Evolutionary conservation across 2,797 vertebrate species (phyloP).

Genomic region (Podargus strigoides): DNA sequence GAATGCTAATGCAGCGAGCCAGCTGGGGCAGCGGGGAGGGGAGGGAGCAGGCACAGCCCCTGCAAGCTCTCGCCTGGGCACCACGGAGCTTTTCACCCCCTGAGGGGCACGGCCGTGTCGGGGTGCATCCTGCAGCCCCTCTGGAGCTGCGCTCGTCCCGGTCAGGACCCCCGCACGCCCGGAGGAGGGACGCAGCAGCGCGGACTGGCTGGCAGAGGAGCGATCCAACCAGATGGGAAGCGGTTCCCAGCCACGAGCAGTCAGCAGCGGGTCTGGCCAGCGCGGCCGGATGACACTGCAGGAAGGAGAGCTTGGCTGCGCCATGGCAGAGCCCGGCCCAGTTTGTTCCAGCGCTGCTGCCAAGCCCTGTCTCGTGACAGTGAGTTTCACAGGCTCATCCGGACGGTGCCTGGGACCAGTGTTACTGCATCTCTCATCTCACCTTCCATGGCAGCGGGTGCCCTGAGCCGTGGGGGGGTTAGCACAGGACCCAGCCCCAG

Average conservation of each 20-base stretch:
- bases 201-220: not conserved
- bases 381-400: not conserved
- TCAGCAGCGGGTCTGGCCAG: not conserved
- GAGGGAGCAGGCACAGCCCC: not conserved
- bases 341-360: not conserved
- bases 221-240: not conserved
- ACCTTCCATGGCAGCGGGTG: rapidly evolving
- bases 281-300: not conserved
- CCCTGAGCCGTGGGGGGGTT: not conserved
- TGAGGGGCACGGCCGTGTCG: rapidly evolving
- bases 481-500: not conserved
- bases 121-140: not conserved
- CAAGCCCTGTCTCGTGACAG: slow-evolving; percentile 7
- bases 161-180: not conserved
- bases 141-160: rapidly evolving
- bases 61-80: not conserved
- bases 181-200: not conserved
- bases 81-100: not conserved
- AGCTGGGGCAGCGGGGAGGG: not conserved
- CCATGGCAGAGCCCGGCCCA: not conserved
- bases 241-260: not conserved
- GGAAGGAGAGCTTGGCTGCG: slow-evolving; percentile 34
- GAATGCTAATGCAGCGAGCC: not conserved
- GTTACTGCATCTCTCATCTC: not conserved
- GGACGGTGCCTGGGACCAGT: not conserved